Percentiles rank a stretch among this genome's conserved stretches.
Evolutionary conservation across 2,797 vertebrate species (phyloP).

Genomic region (Phalloptychus januarius): DNA sequence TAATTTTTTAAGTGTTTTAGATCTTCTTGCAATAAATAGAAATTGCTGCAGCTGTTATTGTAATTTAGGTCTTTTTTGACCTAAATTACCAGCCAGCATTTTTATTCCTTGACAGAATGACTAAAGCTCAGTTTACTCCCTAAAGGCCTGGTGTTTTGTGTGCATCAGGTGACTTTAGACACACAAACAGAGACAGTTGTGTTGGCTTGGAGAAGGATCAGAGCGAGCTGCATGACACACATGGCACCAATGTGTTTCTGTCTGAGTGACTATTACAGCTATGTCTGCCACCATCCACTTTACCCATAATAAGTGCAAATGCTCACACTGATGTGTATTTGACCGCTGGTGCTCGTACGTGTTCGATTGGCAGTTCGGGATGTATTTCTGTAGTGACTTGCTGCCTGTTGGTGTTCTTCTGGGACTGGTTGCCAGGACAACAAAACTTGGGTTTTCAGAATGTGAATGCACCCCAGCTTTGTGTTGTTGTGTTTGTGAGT

Average conservation of each 20-base stretch:
- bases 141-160: conserved; percentile 20
- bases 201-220: conserved; percentile 32
- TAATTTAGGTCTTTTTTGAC: not conserved
- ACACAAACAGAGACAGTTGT: conserved; percentile 37
- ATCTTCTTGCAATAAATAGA: too few species aligned
- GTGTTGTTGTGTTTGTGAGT: conserved; percentile 10
- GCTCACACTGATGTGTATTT: conserved; percentile 1
- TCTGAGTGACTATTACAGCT: not conserved
- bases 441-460: conserved; percentile 65
- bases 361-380: conserved; percentile 59
- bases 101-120: not conserved
- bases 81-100: not conserved
- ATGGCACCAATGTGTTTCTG: not conserved
- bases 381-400: conserved; percentile 52
- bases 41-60: not conserved
- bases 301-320: not conserved
- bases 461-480: conserved; percentile 43
- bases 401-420: conserved; percentile 57
- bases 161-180: conserved; percentile 19
- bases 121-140: conserved; percentile 3
- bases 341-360: conserved; percentile 10
- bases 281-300: not conserved
- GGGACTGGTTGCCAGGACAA: conserved; percentile 55
- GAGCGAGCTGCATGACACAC: conserved; percentile 3
- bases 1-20: not conserved